Base-by-base conservation (phyloP, 2,888 invertebrate genomes). In the Aporophyla nigra region DNA sequence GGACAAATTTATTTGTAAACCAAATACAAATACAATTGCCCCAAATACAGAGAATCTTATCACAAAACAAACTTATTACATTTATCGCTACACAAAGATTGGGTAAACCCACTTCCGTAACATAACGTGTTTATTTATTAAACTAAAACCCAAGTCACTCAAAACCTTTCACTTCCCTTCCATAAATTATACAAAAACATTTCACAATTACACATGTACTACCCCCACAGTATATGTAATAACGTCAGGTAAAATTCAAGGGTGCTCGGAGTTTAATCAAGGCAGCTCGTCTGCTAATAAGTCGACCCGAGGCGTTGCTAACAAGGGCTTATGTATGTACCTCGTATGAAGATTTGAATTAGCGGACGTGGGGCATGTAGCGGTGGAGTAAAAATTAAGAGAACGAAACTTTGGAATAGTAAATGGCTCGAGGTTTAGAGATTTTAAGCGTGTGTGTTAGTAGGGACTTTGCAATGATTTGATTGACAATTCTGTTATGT, bases 251-350 rank as follows among this genome's bases (percentile, higher is more conserved):
- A 69, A 83, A 76, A 79, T 75, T 83, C 82, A 79, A 80, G 79
- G 76, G 75, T 71, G 76, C 76, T 84, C 27, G 68, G 71, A 85
- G 88, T 87, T 89, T 90, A 90, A 90, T 90, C 89, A 90, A 89
- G 85, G 81, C 83, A 80, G 62, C 74, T 78, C 62, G 68, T 63
- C 76, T 78, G 87, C 87, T 91, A 89, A 91, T 90, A 90, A 89
- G 87, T 80, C 84, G 77, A 74, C 78, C 71, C 76, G 80, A 65
- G 66, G 76, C 73, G 80, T 66, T 80, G 77, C 68, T 86, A 86
- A 84, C 80, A 80, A 84, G 77, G 71, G 69, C 74, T 86, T 80
- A 74, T 40, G 74, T 72, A 65, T 68, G 66, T 83, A 69, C 68
- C 51, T 14, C 65, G 71, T 65, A 82, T 71, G 85, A 85, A 85